phyloP scores from a whole-genome alignment of 2,113 vertebrate genomes.

The Atlantisia rogersi region DNA sequence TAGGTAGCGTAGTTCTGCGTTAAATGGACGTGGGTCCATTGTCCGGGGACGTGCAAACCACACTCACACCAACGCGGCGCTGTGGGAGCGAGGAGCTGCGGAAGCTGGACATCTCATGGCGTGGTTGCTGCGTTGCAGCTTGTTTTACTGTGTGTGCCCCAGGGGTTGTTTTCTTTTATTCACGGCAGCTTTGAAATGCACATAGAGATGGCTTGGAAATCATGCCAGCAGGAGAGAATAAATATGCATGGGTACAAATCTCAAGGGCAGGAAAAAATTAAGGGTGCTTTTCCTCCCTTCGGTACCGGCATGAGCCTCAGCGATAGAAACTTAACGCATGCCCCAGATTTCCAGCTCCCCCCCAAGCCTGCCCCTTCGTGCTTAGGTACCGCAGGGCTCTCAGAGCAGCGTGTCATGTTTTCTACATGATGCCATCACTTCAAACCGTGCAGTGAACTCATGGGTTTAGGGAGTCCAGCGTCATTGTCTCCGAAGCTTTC shows the following conservation, averaged over 20 bases:
- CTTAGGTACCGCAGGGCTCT: not conserved
- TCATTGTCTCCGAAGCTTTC: conserved; percentile 62
- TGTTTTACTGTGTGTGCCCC: not conserved
- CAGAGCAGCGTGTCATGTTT: conserved; percentile 40
- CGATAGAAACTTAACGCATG: rapidly evolving
- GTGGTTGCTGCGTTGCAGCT: not conserved
- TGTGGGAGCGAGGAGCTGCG: rapidly evolving
- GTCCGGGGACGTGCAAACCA: not conserved
- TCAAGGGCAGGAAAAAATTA: not conserved
- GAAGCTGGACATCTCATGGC: not conserved
- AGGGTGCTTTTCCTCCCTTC: not conserved
- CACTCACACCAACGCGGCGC: rapidly evolving
- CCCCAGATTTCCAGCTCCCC: not conserved
- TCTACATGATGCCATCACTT: conserved; percentile 51
- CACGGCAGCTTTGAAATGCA: not conserved
- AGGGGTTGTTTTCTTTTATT: not conserved
- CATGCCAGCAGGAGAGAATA: not conserved
- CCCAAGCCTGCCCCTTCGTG: not conserved
- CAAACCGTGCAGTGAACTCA: conserved; percentile 25
- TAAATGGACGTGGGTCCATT: not conserved
- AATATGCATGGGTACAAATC: not conserved
- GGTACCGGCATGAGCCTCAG: not conserved
- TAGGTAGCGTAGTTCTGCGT: not conserved
- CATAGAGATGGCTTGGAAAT: not conserved
- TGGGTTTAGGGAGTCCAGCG: conserved; percentile 33